A percentile compares a stretch with the other conserved stretches of the same genome.
These are phyloP conservation scores for Rosalia funebris DNA, from an alignment of 2,888 invertebrate species.

Conservation along the genomic window DNA sequence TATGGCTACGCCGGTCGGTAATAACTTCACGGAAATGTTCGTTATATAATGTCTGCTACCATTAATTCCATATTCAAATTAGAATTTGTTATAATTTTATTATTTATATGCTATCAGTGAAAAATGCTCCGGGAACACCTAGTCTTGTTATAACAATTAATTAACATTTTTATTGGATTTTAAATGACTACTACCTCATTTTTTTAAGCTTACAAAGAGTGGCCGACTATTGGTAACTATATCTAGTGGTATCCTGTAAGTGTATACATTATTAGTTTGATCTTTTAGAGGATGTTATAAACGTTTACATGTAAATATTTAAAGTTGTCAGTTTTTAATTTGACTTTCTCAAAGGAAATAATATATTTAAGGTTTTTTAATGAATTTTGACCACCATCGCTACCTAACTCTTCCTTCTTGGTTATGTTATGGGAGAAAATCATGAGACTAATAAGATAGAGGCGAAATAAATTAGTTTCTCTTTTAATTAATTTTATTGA, in stretches of 20 bases:
- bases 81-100: neutral
- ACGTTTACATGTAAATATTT: too few species aligned
- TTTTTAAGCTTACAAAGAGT: neutral
- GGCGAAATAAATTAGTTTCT: too few species aligned
- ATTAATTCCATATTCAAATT: conserved; percentile 5
- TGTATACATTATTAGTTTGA: neutral
- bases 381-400: too few species aligned
- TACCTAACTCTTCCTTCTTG: too few species aligned
- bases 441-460: too few species aligned
- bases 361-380: too few species aligned
- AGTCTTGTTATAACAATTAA: neutral
- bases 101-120: neutral
- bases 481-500: too few species aligned
- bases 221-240: too few species aligned
- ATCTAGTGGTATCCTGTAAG: neutral
- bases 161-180: neutral
- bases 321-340: too few species aligned
- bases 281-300: neutral
- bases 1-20: neutral
- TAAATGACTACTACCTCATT: neutral
- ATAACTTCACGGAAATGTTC: conserved; percentile 5
- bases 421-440: too few species aligned
- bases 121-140: conserved; percentile 1
- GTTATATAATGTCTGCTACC: neutral
- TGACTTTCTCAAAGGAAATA: too few species aligned